Percentiles rank a stretch among this genome's conserved stretches.
phyloP scores from a whole-genome alignment of 1,140 invertebrate species.

The Drosophila orena region DNA sequence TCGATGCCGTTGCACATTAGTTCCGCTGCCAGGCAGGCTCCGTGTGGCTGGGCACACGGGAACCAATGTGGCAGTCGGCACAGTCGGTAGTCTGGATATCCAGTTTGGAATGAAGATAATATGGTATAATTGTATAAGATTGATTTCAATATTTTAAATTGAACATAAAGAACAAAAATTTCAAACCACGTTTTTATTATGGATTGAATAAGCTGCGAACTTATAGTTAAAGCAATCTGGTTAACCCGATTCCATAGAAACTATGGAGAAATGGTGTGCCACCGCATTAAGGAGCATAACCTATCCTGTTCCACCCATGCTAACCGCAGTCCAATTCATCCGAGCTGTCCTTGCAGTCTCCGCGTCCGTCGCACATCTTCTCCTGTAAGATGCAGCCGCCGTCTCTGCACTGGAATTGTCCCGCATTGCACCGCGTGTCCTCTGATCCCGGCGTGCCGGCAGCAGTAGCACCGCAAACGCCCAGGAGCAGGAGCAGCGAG shows the following conservation, averaged over 20 bases:
- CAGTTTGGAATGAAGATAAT: background rate
- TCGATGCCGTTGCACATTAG: constrained; percentile 85
- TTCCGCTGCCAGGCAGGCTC: constrained; percentile 83
- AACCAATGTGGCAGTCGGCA: constrained; percentile 80
- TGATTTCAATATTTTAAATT: no score
- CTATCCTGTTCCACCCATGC: constrained; percentile 7
- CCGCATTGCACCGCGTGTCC: constrained; percentile 67
- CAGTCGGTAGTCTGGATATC: constrained; percentile 62
- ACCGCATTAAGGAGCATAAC: no score
- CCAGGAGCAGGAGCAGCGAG: constrained; percentile 26
- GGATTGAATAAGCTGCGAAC: no score
- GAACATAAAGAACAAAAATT: no score
- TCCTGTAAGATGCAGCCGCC: constrained; percentile 87
- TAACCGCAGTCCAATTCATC: constrained; percentile 89
- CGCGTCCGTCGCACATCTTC: constrained; percentile 88
- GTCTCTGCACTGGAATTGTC: constrained; percentile 86
- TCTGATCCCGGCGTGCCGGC: constrained; percentile 67
- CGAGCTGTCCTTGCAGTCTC: constrained; percentile 88
- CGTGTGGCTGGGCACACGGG: constrained; percentile 71
- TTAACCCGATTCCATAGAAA: no score
- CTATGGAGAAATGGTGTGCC: no score
- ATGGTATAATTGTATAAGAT: background rate
- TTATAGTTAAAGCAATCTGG: no score
- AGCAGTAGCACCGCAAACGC: constrained; percentile 61
- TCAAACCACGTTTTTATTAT: no score